Percentiles rank a stretch among this genome's conserved stretches.
Conservation (phyloP, 2,113 vertebrate species). For the Zootoca vivipara region DNA sequence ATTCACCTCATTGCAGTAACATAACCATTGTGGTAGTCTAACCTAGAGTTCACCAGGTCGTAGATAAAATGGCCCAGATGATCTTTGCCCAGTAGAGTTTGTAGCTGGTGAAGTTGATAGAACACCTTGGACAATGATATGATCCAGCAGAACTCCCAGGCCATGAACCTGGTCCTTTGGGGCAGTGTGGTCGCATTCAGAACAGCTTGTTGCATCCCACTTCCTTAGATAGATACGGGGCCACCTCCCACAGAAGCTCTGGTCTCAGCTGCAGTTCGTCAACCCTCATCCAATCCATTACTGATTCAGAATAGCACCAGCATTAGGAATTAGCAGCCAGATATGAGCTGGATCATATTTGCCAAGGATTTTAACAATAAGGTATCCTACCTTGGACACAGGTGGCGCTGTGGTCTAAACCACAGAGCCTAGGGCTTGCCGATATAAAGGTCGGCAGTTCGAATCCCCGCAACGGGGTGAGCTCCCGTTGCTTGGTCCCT, state of each 20-base stretch:
- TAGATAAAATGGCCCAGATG: neutral
- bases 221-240: neutral
- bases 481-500: no score
- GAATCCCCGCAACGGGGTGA: no score
- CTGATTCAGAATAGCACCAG: neutral
- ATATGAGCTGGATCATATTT: no score
- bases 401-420: no score
- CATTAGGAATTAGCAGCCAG: neutral
- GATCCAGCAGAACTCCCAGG: neutral
- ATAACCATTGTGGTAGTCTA: neutral
- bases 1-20: no score
- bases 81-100: neutral
- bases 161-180: neutral
- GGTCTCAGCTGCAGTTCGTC: neutral
- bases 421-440: no score
- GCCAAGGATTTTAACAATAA: neutral
- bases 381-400: neutral
- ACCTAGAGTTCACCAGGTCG: neutral
- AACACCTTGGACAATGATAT: neutral
- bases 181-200: neutral
- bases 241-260: neutral
- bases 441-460: no score
- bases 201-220: neutral
- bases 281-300: neutral
- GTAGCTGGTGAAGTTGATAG: neutral